Evolutionary conservation across 2,888 invertebrate genomes (phyloP).

Genomic region (Reticulitermes lucifugus): DNA sequence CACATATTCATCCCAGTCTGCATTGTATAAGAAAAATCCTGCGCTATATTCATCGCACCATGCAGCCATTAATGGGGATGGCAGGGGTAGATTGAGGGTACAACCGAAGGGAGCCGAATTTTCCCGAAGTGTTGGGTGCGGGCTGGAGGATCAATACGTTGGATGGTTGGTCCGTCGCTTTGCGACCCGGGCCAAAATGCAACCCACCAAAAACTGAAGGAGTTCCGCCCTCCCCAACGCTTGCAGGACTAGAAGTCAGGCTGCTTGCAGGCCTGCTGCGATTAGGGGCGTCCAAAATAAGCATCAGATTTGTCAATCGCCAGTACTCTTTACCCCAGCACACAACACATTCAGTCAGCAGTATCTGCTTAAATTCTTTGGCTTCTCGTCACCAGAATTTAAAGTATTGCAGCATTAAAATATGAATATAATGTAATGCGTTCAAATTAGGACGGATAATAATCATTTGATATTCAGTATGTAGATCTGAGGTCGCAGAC

Average conservation of each 20-base stretch:
- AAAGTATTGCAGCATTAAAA: too few species aligned
- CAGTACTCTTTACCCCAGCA: too few species aligned
- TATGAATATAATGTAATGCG: too few species aligned
- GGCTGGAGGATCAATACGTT: constrained; percentile 13
- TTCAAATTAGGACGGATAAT: too few species aligned
- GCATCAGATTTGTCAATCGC: too few species aligned
- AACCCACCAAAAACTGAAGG: constrained; percentile 33
- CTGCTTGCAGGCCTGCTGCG: constrained; percentile 16
- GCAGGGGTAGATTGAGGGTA: constrained; percentile 27
- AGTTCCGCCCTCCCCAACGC: background rate
- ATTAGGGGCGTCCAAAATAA: background rate
- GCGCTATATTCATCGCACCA: constrained; percentile 28
- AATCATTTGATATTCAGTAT: too few species aligned
- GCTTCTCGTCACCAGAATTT: too few species aligned
- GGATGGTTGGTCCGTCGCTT: background rate
- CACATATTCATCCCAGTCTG: background rate
- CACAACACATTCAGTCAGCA: too few species aligned
- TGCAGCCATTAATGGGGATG: constrained; percentile 26
- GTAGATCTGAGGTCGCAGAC: too few species aligned
- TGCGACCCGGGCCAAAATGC: constrained; percentile 27
- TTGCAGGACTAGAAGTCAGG: constrained; percentile 24
- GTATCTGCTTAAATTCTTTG: too few species aligned
- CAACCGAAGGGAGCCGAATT: constrained; percentile 17
- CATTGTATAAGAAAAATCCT: background rate
- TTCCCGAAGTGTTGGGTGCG: constrained; percentile 22